Evolutionary conservation across 2,888 invertebrate species (phyloP).

Genomic region (Apantesis nais): DNA sequence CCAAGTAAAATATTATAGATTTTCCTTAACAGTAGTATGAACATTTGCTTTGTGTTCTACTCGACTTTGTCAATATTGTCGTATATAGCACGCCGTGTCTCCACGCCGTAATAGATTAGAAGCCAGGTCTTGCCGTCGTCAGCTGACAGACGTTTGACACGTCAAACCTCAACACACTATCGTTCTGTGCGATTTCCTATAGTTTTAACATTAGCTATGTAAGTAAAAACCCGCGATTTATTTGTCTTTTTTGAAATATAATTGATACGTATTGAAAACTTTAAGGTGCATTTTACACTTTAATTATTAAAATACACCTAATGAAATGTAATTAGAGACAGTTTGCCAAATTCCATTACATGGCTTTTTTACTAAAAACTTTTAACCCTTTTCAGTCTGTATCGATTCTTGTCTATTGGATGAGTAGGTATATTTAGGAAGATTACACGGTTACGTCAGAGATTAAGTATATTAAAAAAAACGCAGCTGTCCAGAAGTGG

Average conservation of each 20-base stretch:
- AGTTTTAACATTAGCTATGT: constrained; percentile 48
- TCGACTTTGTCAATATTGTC: constrained; percentile 39
- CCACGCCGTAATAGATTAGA: constrained; percentile 36
- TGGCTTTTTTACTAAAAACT: neutral
- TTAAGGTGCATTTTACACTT: neutral
- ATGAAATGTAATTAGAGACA: neutral
- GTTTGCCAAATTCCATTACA: too few species aligned
- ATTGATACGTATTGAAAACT: constrained; percentile 32
- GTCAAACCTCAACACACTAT: constrained; percentile 51
- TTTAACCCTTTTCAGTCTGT: constrained; percentile 19
- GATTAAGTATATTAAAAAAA: constrained; percentile 44
- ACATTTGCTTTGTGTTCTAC: constrained; percentile 38
- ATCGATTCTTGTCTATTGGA: constrained; percentile 28
- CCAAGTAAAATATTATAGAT: neutral
- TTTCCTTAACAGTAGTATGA: neutral
- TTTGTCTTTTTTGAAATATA: constrained; percentile 29
- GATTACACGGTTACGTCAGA: constrained; percentile 53
- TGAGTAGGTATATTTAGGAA: constrained; percentile 39
- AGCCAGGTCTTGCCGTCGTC: constrained; percentile 64
- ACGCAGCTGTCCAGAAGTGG: constrained; percentile 54
- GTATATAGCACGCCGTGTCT: constrained; percentile 24
- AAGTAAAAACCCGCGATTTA: constrained; percentile 52
- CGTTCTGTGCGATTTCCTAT: constrained; percentile 51
- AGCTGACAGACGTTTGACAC: constrained; percentile 30
- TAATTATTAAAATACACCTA: neutral